Base-by-base conservation (phyloP, 2,888 invertebrate genomes). In the Acanthosepion lycidas region DNA sequence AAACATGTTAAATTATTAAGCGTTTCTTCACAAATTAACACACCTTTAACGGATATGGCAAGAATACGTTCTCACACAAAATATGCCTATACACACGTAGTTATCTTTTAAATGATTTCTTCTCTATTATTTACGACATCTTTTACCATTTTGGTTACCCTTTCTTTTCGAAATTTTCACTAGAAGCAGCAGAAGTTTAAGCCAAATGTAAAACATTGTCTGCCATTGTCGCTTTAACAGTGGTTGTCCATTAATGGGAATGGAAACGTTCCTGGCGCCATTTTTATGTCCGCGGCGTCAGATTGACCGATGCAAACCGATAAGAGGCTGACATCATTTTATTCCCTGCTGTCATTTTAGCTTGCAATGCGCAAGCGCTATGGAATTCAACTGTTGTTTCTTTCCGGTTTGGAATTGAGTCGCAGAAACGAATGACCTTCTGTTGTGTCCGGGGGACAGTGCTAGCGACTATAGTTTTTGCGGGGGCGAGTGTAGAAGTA, bases 241-340 rank as follows among this genome's bases (percentile, higher is more conserved):
- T 33, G 33, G n/a, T 15, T 9, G n/a, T 78, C 78, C 78, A 33
- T 78, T 78, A 78, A 78, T 78, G 78, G 78, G 78, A 78, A 78
- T 78, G 33, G 78, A 78, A 78, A 78, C n/a, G n/a, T n/a, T 78
- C 15, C 18, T 78, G 78, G 78, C 78, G 78, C n/a, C n/a, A 33
- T 33, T 78, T 78, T 78, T 78, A 78, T 78, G 78, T 78, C 6
- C 78, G 12, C n/a, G 33, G n/a, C 78, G n/a, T n/a, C 78, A 33
- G 6, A 78, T 78, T 78, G 78, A 78, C n/a, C n/a, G n/a, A n/a
- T 78, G 78, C n/a, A 78, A 78, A 78, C 78, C n/a, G n/a, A 78
- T 78, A 78, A 78, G 78, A 78, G 78, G n/a, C n/a, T 78, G 78
- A 78, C 78, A 78, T 78, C 78, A 78, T 78, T 78, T 78, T 78